Evolutionary conservation across 2,113 vertebrate genomes (phyloP).

Genomic region (Copsychus sechellarum): DNA sequence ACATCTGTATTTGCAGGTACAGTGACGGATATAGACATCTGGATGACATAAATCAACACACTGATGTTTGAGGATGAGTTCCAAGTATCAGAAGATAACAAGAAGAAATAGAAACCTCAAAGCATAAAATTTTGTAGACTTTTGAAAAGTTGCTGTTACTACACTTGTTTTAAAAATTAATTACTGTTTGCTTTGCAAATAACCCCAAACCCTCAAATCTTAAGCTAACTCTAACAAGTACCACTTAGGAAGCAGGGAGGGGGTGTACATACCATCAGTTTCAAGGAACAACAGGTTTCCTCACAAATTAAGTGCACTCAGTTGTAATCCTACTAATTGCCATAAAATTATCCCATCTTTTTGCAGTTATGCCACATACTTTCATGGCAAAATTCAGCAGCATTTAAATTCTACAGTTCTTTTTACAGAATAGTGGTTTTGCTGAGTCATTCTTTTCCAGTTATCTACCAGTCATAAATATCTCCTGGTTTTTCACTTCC

Average conservation of each 20-base stretch:
- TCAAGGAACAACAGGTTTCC: background rate
- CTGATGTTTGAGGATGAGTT: background rate
- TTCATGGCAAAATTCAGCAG: background rate
- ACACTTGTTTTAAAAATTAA: background rate
- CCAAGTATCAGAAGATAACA: background rate
- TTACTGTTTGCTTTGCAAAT: background rate
- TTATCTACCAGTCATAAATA: background rate
- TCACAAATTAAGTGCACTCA: background rate
- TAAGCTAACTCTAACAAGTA: background rate
- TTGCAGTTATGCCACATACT: background rate
- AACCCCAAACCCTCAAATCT: background rate
- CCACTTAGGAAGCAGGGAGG: background rate
- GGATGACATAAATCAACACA: background rate
- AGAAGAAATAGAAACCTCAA: background rate
- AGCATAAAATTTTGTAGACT: background rate
- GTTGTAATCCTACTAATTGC: background rate
- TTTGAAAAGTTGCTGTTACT: background rate
- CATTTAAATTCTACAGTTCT: background rate
- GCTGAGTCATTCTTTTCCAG: background rate
- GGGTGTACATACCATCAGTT: background rate
- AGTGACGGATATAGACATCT: background rate
- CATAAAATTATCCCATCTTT: background rate
- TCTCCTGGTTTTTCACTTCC: background rate
- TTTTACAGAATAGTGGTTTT: background rate
- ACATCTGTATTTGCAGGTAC: slow-evolving; percentile 17